phyloP scores from a whole-genome alignment of 2,888 invertebrate species.

The Orthosia cruda region DNA sequence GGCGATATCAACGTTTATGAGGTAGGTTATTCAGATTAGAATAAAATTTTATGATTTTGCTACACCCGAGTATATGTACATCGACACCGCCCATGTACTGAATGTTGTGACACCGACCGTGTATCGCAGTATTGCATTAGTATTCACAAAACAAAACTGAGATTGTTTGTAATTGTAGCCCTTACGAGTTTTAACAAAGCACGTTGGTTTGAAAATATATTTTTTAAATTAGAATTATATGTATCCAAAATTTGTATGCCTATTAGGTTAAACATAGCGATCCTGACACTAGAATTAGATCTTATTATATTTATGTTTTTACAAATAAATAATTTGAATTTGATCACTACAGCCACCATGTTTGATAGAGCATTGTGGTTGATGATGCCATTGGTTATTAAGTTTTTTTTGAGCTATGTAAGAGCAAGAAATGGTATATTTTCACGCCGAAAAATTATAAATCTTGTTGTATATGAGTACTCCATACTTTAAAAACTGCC shows the following conservation, averaged over 20 bases:
- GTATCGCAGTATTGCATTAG: background rate
- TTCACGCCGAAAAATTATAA: background rate
- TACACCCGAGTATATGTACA: constrained; percentile 3
- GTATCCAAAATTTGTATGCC: too few species aligned
- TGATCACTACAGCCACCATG: background rate
- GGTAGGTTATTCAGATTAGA: constrained; percentile 37
- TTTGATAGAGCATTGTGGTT: background rate
- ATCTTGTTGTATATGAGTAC: background rate
- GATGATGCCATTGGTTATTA: background rate
- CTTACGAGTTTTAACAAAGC: background rate
- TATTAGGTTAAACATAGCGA: too few species aligned
- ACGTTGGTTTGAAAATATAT: too few species aligned
- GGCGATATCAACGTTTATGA: constrained; percentile 45
- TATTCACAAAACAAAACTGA: background rate
- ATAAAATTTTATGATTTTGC: constrained; percentile 20
- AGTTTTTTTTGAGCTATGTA: background rate
- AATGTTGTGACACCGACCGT: background rate
- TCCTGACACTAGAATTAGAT: too few species aligned
- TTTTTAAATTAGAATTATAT: too few species aligned
- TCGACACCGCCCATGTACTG: background rate
- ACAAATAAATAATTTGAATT: too few species aligned
- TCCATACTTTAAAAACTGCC: background rate
- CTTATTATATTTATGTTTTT: too few species aligned
- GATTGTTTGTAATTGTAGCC: background rate
- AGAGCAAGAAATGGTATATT: background rate